phyloP scores from a whole-genome alignment of 2,113 vertebrate genomes.

The Rhineura floridana region DNA sequence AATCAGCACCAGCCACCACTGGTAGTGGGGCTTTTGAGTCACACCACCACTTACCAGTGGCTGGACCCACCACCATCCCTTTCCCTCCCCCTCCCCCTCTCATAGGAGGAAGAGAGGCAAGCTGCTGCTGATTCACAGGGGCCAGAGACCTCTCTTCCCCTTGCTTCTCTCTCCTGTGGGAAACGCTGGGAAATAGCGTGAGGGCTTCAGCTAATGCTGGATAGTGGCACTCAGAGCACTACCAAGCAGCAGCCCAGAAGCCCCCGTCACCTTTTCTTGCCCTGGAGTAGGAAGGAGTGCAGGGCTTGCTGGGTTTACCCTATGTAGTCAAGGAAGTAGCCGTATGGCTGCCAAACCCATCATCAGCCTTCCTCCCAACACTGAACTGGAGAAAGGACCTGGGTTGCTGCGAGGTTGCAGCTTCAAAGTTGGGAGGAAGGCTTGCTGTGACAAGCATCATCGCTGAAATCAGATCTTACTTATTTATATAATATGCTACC shows the following conservation, averaged over 20 bases:
- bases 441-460: neutral
- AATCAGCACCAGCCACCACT: no score
- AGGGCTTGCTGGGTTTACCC: neutral
- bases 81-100: no score
- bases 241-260: no score
- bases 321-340: no score
- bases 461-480: neutral
- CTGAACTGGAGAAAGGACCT: neutral
- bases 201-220: neutral
- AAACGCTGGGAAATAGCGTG: neutral
- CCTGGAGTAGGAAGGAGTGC: neutral
- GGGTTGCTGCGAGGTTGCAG: no score
- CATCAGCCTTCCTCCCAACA: neutral
- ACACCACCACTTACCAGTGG: no score
- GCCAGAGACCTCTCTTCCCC: no score
- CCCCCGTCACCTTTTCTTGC: no score
- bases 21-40: no score
- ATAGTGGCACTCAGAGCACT: neutral
- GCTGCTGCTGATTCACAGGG: no score
- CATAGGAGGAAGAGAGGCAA: no score
- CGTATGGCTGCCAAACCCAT: neutral
- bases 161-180: neutral
- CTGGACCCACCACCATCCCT: no score
- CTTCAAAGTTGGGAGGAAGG: neutral
- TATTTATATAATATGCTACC: neutral